Evolutionary conservation across 1,140 invertebrate species (phyloP).

Genomic region (Oedothorax gibbosus): DNA sequence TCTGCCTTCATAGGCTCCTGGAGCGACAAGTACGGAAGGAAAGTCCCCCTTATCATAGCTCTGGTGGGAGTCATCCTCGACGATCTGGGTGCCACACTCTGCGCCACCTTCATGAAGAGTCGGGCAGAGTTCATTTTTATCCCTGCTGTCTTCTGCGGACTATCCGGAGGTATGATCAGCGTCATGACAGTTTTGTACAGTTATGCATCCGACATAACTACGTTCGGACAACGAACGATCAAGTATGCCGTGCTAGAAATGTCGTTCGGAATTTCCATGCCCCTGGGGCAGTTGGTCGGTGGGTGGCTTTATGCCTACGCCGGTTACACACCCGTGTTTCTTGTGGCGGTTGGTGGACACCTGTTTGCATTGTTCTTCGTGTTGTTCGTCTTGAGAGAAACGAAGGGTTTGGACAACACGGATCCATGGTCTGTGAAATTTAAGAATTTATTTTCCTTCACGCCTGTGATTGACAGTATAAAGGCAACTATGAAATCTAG

Average conservation of each 20-base stretch:
- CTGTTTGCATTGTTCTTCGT: slow-evolving; percentile 10
- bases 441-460: background rate
- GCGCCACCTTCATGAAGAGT: slow-evolving; percentile 13
- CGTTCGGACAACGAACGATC: slow-evolving; percentile 18
- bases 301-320: background rate
- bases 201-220: slow-evolving; percentile 41
- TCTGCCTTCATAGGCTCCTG: slow-evolving; percentile 42
- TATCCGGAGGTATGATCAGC: slow-evolving; percentile 41
- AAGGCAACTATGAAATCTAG: slow-evolving; percentile 29
- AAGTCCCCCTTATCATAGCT: slow-evolving; percentile 15
- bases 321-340: slow-evolving; percentile 3
- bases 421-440: slow-evolving; percentile 6
- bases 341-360: background rate
- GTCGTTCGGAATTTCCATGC: slow-evolving; percentile 11
- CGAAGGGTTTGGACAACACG: slow-evolving; percentile 29
- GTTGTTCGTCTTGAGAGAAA: slow-evolving; percentile 36
- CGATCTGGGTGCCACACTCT: slow-evolving; percentile 24
- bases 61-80: slow-evolving; percentile 27
- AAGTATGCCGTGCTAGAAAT: slow-evolving; percentile 49
- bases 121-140: slow-evolving; percentile 30
- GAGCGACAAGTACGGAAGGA: slow-evolving; percentile 50
- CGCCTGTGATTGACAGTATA: background rate
- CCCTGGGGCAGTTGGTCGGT: slow-evolving; percentile 18
- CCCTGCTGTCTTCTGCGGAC: slow-evolving; percentile 20
- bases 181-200: slow-evolving; percentile 44